These are phyloP conservation scores for Vulpes lagopus DNA, from an alignment of 2,113 vertebrate species.

Conservation along the genomic window DNA sequence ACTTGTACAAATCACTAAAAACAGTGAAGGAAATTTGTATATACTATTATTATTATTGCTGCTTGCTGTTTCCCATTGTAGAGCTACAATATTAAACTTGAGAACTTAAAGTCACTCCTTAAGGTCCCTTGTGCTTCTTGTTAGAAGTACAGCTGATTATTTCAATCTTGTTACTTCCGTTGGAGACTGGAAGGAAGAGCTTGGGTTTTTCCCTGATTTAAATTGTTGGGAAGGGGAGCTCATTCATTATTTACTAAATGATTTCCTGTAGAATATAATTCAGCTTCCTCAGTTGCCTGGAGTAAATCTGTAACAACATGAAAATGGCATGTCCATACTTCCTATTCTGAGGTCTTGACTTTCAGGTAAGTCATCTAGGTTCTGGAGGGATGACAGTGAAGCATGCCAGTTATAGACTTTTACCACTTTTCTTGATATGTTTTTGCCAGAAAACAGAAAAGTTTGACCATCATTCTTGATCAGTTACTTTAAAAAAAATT, in stretches of 20 bases:
- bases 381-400: background rate
- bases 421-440: background rate
- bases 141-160: constrained; percentile 33
- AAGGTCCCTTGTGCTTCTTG: background rate
- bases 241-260: constrained; percentile 32
- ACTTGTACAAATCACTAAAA: constrained; percentile 22
- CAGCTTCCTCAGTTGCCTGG: background rate
- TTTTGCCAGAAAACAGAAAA: background rate
- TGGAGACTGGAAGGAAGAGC: constrained; percentile 17
- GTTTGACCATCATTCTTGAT: constrained; percentile 55
- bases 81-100: constrained; percentile 13
- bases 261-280: constrained; percentile 7
- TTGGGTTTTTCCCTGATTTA: background rate
- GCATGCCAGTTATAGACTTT: background rate
- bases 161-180: background rate
- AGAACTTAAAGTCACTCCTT: constrained; percentile 16
- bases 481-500: constrained; percentile 31
- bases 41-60: constrained; percentile 4
- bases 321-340: background rate
- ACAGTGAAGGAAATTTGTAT: background rate
- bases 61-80: background rate
- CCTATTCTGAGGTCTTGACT: background rate
- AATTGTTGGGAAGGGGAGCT: background rate
- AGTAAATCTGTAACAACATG: background rate
- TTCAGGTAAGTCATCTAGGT: background rate